A percentile compares a stretch with the other conserved stretches of the same genome.
Conservation (phyloP, 92 coral and sea anemone species). For the Anthopleura xanthogrammica region DNA sequence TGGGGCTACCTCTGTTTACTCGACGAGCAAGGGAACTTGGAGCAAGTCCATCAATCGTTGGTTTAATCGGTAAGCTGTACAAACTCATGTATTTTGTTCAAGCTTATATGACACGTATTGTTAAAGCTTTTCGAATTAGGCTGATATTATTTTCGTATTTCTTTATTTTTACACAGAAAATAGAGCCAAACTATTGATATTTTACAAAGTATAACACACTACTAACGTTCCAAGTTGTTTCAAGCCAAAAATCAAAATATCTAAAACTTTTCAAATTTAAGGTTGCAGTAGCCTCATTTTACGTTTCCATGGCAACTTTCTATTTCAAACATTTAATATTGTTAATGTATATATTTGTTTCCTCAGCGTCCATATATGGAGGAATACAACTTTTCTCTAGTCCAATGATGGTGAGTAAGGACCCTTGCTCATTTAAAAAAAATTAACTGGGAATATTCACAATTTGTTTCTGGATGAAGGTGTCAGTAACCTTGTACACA, state of each 20-base stretch:
- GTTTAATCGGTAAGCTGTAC: constrained; percentile 62
- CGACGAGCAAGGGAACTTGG: constrained; percentile 92
- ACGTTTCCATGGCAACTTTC: background rate
- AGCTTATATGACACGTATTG: no score
- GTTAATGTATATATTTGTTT: background rate
- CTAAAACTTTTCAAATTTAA: background rate
- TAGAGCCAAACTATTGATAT: no score
- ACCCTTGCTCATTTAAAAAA: no score
- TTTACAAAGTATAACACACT: no score
- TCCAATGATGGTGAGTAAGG: constrained; percentile 74
- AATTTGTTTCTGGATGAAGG: no score
- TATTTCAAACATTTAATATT: background rate
- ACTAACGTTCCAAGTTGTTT: no score
- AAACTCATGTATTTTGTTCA: no score
- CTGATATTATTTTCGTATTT: no score
- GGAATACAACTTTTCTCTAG: constrained; percentile 86
- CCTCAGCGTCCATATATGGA: constrained; percentile 87
- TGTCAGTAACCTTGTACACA: no score
- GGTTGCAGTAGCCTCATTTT: background rate
- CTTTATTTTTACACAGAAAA: no score
- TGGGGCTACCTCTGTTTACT: constrained; percentile 75
- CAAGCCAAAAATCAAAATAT: background rate
- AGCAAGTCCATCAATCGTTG: constrained; percentile 85
- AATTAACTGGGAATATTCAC: no score
- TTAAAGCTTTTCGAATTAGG: no score